phyloP scores from a whole-genome alignment of 1,140 invertebrate genomes.

The Ctenoplectra terminalis region DNA sequence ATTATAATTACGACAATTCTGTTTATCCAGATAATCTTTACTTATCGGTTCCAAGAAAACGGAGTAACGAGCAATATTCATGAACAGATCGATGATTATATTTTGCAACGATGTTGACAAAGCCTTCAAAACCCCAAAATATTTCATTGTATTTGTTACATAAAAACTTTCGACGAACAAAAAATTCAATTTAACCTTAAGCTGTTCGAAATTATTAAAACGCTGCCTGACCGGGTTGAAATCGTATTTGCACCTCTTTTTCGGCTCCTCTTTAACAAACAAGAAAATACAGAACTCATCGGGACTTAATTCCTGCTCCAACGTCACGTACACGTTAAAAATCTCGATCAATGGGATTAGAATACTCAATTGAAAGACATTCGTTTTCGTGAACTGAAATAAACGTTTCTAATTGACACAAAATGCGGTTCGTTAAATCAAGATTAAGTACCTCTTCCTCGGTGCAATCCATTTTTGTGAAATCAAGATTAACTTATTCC shows the following conservation, averaged over 20 bases:
- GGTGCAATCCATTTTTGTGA: slow-evolving; percentile 11
- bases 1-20: neutral
- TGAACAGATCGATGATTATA: slow-evolving; percentile 26
- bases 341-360: slow-evolving; percentile 18
- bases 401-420: neutral
- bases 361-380: slow-evolving; percentile 32
- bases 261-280: neutral
- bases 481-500: neutral
- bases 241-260: neutral
- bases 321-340: neutral
- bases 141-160: neutral
- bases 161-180: neutral
- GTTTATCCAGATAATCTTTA: slow-evolving; percentile 13
- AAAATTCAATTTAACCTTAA: slow-evolving; percentile 20
- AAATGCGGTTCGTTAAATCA: too few relatives aligned
- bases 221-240: neutral
- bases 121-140: neutral
- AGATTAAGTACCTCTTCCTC: slow-evolving; percentile 11
- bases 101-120: slow-evolving; percentile 6
- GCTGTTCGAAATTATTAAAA: neutral
- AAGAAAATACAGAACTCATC: slow-evolving; percentile 41
- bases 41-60: slow-evolving; percentile 5
- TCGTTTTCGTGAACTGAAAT: slow-evolving; percentile 12
- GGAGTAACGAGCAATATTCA: slow-evolving; percentile 30
- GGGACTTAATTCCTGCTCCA: neutral